Evolutionary conservation across 2,797 vertebrate genomes (phyloP), one percentile per base, ranked within the genome.

Genomic region (Cygnus olor): DNA sequence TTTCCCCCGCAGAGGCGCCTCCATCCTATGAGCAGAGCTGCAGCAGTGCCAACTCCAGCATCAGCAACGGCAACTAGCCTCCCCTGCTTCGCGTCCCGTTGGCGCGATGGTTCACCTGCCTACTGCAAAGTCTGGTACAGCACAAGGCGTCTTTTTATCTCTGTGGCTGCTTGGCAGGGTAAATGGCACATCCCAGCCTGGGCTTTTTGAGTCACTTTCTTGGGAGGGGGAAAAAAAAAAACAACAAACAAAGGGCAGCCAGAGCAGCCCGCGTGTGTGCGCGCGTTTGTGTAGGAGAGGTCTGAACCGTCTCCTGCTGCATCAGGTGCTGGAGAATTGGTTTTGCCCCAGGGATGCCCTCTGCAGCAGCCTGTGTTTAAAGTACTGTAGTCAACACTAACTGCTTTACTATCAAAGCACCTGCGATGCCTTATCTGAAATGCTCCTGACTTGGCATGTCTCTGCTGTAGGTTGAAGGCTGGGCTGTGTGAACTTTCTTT

Each of bases 11-110:
- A 99, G 99, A 99, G 91, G 99, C 99, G 0, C 99, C 99, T 11
- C 99, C 99, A 2, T 98, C 98, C n/a, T 99, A 99, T 0, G 99
- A 99, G 96, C 99, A 99, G 98, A 99, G 99, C 98, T 99, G 99
- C 97, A 98, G 98, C 91, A 98, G 98, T 69, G 96, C 96, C 85
- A 97, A 98, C 97, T 98, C 98, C 56, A 98, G 98, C 95, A 97
- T 98, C 96, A 98, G 96, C 88, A 98, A 98, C 0, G 95, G 97
- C 94, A 97, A 97, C 87, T 98, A 97, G 97, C 63, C 65, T 25
- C 15, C 91, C 70, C 91, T 49, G 70, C 88, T 81, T 91, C 6
- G 42, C 90, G 92, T 51, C 89, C 85, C 0, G 6, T 68, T 9
- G 78, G 93, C 14, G 22, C 40, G 77, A 3, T 2, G 27, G 85